phyloP scores from a whole-genome alignment of 1,140 invertebrate species.

The Apis laboriosa region DNA sequence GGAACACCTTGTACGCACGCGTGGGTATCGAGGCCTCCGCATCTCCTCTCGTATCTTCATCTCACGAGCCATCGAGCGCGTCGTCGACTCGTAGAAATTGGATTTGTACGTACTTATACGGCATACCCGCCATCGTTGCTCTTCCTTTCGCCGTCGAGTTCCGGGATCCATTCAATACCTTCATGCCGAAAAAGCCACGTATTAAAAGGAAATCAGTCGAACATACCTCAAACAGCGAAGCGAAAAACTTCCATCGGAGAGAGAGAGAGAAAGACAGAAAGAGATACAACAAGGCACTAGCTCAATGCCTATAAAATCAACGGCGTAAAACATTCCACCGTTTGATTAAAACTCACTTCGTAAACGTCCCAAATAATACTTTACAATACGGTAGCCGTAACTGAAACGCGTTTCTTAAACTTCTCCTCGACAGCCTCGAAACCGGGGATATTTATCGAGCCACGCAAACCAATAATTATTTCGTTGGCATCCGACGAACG shows the following conservation, averaged over 20 bases:
- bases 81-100: slow-evolving; percentile 50
- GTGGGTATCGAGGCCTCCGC: slow-evolving; percentile 3
- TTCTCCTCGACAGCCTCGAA: neutral
- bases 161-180: neutral
- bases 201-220: neutral
- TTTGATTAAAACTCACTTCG: too few species aligned
- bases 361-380: neutral
- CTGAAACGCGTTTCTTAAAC: neutral
- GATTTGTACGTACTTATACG: slow-evolving; percentile 35
- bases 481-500: slow-evolving; percentile 41
- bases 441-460: slow-evolving; percentile 23
- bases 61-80: slow-evolving; percentile 44
- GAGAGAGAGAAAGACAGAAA: too few species aligned
- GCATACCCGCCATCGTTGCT: neutral
- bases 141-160: slow-evolving; percentile 16
- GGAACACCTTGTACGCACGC: slow-evolving; percentile 25
- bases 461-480: slow-evolving; percentile 38
- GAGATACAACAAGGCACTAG: too few species aligned
- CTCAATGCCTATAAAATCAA: too few species aligned
- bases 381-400: neutral
- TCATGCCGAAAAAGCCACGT: neutral
- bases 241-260: slow-evolving; percentile 4
- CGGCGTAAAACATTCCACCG: too few species aligned
- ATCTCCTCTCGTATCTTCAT: slow-evolving; percentile 34
- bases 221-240: neutral